A percentile compares a stretch with the other conserved stretches of the same genome.
Evolutionary conservation across 2,888 invertebrate species (phyloP).

Genomic region (Nomada fucata): DNA sequence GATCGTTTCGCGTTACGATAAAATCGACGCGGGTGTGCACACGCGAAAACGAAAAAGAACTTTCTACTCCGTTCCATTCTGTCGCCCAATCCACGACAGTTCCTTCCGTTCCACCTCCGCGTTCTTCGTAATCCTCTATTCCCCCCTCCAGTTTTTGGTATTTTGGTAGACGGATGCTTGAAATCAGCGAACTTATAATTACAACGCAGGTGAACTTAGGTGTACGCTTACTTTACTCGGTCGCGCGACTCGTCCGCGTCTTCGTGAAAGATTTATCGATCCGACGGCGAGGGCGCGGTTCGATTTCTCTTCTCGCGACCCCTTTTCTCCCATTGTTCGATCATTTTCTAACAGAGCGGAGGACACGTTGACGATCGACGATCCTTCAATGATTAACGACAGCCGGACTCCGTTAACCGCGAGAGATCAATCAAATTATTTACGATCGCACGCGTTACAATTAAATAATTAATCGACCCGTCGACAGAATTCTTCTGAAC

Average conservation of each 20-base stretch:
- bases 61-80: neutral
- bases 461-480: too few species aligned
- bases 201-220: slow-evolving; percentile 8
- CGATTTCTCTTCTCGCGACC: neutral
- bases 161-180: neutral
- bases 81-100: neutral
- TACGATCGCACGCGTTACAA: too few species aligned
- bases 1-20: slow-evolving; percentile 22
- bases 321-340: too few species aligned
- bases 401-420: too few species aligned
- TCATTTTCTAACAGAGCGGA: too few species aligned
- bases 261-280: neutral
- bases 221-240: slow-evolving; percentile 1
- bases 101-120: too few species aligned
- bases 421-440: too few species aligned
- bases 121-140: too few species aligned
- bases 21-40: slow-evolving; percentile 15
- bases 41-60: neutral
- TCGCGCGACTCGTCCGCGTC: neutral
- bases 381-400: too few species aligned
- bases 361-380: neutral
- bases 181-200: slow-evolving; percentile 8
- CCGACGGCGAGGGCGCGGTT: neutral
- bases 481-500: too few species aligned
- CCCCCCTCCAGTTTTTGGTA: neutral